Conservation (phyloP, 1,140 invertebrate genomes). For the Bombus huntii region DNA sequence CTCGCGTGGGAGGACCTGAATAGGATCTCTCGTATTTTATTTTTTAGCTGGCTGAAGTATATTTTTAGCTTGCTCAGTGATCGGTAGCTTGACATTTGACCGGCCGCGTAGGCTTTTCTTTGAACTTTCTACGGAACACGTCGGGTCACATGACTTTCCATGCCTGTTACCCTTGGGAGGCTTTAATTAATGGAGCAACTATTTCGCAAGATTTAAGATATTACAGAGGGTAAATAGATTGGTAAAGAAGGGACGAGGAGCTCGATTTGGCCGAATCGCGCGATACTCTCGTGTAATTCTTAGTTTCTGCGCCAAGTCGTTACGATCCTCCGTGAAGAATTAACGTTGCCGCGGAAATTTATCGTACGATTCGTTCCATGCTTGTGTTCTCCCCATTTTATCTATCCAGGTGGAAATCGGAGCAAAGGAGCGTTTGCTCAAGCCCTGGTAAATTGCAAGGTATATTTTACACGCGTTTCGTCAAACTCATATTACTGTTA, state of each 20-base stretch:
- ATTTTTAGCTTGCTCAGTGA: constrained; percentile 27
- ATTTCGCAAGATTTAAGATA: background rate
- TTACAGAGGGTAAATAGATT: background rate
- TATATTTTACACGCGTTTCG: background rate
- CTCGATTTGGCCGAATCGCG: background rate
- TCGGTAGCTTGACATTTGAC: constrained; percentile 2
- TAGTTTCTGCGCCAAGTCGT: no score
- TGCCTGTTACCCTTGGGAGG: background rate
- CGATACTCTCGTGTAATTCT: background rate
- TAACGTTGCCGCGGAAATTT: background rate
- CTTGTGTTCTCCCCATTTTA: background rate
- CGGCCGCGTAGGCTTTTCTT: background rate
- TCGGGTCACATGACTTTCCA: background rate
- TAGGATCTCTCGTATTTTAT: background rate
- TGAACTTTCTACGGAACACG: background rate
- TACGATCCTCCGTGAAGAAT: background rate
- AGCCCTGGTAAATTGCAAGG: background rate
- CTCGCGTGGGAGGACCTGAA: background rate
- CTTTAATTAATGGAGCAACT: background rate
- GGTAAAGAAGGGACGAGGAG: background rate
- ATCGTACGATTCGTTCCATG: background rate
- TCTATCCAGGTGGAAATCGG: background rate
- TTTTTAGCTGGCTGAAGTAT: background rate
- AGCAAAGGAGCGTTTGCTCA: background rate
- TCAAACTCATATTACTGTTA: background rate